These are phyloP conservation scores for Genyomyrus donnyi DNA, from an alignment of 2,113 vertebrate species.

Conservation along the genomic window DNA sequence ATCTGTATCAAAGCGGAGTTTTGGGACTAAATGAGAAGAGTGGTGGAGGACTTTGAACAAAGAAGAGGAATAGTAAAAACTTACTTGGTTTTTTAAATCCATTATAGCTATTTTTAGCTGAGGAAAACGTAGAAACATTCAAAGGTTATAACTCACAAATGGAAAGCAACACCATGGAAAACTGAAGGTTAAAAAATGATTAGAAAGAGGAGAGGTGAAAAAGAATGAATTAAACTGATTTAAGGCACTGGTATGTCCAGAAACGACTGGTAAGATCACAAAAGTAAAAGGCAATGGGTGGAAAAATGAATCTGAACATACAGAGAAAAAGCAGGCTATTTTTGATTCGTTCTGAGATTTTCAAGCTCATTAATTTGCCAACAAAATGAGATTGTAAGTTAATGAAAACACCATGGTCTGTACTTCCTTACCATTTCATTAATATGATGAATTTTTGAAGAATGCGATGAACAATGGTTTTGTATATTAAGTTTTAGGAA, in stretches of 20 bases:
- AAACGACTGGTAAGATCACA: neutral
- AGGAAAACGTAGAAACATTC: constrained; percentile 59
- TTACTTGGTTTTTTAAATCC: constrained; percentile 78
- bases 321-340: neutral
- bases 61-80: constrained; percentile 46
- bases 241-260: constrained; percentile 28
- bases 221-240: neutral
- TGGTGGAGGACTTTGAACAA: constrained; percentile 22
- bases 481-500: neutral
- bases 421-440: neutral
- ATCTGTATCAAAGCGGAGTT: constrained; percentile 24
- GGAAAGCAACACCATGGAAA: constrained; percentile 39
- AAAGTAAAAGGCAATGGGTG: constrained; percentile 34
- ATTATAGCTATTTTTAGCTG: constrained; percentile 75
- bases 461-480: neutral
- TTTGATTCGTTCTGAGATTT: neutral
- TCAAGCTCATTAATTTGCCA: neutral
- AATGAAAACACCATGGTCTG: neutral
- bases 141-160: constrained; percentile 41
- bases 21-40: constrained; percentile 23
- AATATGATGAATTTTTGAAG: neutral
- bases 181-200: constrained; percentile 19
- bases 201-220: neutral
- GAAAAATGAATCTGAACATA: constrained; percentile 22
- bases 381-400: neutral